Percentiles rank a stretch among this genome's conserved stretches.
phyloP scores from a whole-genome alignment of 2,888 invertebrate species.

The Axea sp. region DNA sequence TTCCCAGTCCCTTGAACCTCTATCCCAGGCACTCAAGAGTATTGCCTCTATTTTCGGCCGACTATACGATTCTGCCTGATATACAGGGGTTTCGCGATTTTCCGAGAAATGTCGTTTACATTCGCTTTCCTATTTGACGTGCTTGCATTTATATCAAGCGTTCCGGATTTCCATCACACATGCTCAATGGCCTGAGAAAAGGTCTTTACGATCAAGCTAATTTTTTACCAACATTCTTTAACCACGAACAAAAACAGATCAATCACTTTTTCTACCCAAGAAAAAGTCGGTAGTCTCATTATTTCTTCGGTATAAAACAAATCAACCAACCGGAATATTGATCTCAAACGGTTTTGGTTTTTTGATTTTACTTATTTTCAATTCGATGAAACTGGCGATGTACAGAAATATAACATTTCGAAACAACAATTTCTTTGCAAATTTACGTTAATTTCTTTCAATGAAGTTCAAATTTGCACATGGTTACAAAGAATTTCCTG shows the following conservation, averaged over 20 bases:
- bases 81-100: conserved; percentile 64
- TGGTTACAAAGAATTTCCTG: conserved; percentile 37
- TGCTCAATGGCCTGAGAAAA: conserved; percentile 60
- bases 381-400: no score
- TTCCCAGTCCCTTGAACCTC: conserved; percentile 62
- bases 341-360: no score
- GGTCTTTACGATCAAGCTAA: conserved; percentile 55
- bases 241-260: conserved; percentile 41
- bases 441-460: neutral
- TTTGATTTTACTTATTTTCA: no score
- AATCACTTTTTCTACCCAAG: conserved; percentile 20
- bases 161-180: conserved; percentile 55
- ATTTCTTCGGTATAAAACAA: no score
- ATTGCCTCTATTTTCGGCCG: conserved; percentile 73
- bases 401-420: no score
- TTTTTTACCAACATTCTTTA: conserved; percentile 54
- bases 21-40: conserved; percentile 75
- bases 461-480: conserved; percentile 19
- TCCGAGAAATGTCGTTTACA: conserved; percentile 70
- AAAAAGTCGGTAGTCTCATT: conserved; percentile 18
- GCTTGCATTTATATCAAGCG: conserved; percentile 61
- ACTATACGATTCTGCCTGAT: conserved; percentile 62
- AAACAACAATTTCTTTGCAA: no score
- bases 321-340: no score
- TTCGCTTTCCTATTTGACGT: conserved; percentile 65